These are phyloP conservation scores for Galaxias olidus DNA, from an alignment of 2,797 vertebrate species.

Conservation along the genomic window DNA sequence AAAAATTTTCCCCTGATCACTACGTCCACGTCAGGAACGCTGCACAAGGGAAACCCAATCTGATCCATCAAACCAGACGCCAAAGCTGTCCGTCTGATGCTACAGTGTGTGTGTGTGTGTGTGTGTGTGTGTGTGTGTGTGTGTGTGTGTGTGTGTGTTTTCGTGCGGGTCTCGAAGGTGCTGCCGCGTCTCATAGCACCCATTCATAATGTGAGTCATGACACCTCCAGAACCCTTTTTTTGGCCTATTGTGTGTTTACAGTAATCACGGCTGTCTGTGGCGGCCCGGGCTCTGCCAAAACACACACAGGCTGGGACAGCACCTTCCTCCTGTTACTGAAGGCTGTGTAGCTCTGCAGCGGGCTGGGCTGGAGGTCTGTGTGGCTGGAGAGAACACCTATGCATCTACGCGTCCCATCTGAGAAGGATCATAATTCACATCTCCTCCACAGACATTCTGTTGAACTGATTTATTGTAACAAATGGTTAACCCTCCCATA, in stretches of 20 bases:
- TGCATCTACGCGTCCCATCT: conserved; percentile 46
- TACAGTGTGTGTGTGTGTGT: background rate
- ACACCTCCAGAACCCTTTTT: conserved; percentile 10
- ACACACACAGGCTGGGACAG: background rate
- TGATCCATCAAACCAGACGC: conserved; percentile 21
- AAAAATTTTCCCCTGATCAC: conserved; percentile 10
- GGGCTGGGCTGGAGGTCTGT: conserved; percentile 35
- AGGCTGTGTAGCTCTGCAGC: background rate
- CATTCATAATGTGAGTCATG: conserved; percentile 12
- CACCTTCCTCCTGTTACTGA: conserved; percentile 37
- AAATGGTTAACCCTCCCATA: conserved; percentile 46
- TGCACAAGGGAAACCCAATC: background rate
- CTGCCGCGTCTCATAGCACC: conserved; percentile 6
- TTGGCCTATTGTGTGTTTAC: conserved; percentile 4
- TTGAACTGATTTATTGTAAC: conserved; percentile 55
- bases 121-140: too few species aligned
- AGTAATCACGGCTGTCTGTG: conserved; percentile 6
- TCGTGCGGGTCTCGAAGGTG: conserved; percentile 27
- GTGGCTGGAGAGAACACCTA: conserved; percentile 43
- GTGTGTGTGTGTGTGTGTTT: too few species aligned
- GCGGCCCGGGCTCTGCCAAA: conserved; percentile 1
- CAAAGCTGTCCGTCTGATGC: conserved; percentile 8
- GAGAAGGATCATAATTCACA: conserved; percentile 60
- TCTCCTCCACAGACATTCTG: conserved; percentile 48
- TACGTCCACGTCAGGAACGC: conserved; percentile 20